Conservation (phyloP, 2,888 invertebrate genomes). For the Meteorus cinctellus region DNA sequence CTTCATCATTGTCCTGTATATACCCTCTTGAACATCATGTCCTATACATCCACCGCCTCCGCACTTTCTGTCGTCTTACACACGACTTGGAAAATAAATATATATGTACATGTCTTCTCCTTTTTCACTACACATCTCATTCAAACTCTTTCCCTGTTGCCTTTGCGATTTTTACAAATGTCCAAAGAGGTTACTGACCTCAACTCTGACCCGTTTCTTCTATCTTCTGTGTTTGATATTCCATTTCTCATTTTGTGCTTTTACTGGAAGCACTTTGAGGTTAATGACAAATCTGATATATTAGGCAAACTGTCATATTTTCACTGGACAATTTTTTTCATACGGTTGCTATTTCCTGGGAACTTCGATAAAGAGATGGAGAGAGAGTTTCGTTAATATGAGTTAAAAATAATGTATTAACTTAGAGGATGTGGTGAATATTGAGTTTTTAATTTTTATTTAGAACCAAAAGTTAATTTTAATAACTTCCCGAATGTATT, state of each 20-base stretch:
- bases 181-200: slow-evolving; percentile 11
- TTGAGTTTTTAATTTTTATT: too few relatives aligned
- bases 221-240: not conserved
- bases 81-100: not conserved
- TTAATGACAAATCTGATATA: slow-evolving; percentile 39
- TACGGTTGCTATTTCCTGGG: not conserved
- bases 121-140: not conserved
- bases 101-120: not conserved
- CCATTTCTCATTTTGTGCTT: not conserved
- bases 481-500: too few relatives aligned
- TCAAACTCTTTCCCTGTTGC: not conserved
- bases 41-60: slow-evolving; percentile 28
- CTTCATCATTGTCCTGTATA: slow-evolving; percentile 35
- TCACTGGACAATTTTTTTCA: not conserved
- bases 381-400: too few relatives aligned
- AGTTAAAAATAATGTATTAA: too few relatives aligned
- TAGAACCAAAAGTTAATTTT: too few relatives aligned
- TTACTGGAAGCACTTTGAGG: slow-evolving; percentile 30
- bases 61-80: slow-evolving; percentile 10
- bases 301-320: slow-evolving; percentile 8
- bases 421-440: too few relatives aligned
- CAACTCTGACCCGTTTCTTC: slow-evolving; percentile 15
- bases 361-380: not conserved
- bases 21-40: slow-evolving; percentile 5
- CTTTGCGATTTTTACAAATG: slow-evolving; percentile 17